A percentile compares a stretch with the other conserved stretches of the same genome.
Conservation (phyloP, 2,113 vertebrate species). For the Hemichromis elongatus region DNA sequence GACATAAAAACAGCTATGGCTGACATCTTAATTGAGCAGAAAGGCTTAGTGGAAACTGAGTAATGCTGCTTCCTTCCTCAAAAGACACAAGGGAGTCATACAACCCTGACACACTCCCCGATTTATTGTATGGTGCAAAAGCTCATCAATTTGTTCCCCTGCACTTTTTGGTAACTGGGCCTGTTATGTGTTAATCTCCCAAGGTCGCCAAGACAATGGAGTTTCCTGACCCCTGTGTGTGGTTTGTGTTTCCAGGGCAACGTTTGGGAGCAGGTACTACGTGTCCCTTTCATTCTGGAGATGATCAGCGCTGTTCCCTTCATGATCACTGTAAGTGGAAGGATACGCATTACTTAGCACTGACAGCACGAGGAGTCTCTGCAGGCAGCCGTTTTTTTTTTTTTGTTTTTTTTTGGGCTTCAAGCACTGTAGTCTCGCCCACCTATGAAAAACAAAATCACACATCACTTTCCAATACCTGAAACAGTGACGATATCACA, state of each 20-base stretch:
- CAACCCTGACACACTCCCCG: not conserved
- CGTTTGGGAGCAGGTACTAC: slow-evolving; percentile 81
- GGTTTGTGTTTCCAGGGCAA: slow-evolving; percentile 78
- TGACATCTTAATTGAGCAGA: slow-evolving; percentile 49
- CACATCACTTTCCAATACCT: not conserved
- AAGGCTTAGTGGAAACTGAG: slow-evolving; percentile 11
- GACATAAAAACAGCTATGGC: slow-evolving; percentile 31
- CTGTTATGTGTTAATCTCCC: slow-evolving; percentile 39
- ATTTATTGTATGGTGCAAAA: not conserved
- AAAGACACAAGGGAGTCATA: not conserved
- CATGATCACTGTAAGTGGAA: slow-evolving; percentile 78
- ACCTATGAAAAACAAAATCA: not conserved
- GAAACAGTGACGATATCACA: not conserved
- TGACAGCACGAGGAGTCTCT: not conserved
- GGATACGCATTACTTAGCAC: not conserved
- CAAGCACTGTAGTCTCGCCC: not conserved
- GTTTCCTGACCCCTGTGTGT: slow-evolving; percentile 40
- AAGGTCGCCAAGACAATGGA: slow-evolving; percentile 43
- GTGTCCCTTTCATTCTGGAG: slow-evolving; percentile 80
- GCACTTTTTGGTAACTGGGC: not conserved
- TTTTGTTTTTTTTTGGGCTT: not conserved
- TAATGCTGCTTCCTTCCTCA: not conserved
- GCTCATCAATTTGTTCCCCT: not conserved
- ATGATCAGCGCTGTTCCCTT: slow-evolving; percentile 82
- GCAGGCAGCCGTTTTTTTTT: not conserved